Base-by-base conservation (phyloP, 2,797 vertebrate species). In the Tarsius wallacei region DNA sequence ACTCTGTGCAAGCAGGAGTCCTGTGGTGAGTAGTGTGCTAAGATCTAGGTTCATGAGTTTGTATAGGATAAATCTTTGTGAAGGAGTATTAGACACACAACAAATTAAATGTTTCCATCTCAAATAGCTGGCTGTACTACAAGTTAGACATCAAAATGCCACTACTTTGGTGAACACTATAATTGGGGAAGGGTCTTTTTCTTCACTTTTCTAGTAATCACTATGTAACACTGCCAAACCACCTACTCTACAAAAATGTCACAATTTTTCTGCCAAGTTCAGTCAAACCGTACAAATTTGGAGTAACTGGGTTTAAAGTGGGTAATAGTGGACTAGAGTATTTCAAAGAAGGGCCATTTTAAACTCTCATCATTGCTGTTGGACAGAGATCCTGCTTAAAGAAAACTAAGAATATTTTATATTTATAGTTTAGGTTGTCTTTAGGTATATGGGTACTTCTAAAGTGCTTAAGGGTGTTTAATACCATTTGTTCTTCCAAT, bases 401-500 rank as follows among this genome's bases (percentile, higher is more conserved):
- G 5, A 76, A 68, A 94, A 73, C 70, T 26, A 36, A 31, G 26
- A 68, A 85, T 87, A 59, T 59, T 78, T 31, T 82, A 15, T 11
- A 86, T 78, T 88, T 88, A 28, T 31, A 90, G 73, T 88, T 87
- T 36, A 73, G 76, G 85, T 17, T 64, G 57, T 84, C 81, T 89
- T 82, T 93, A 95, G 93, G 73, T 86, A 86, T 47, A 63, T 7
- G 96, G 66, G 49, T 82, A 47, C 73, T 49, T 63, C 84, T 55
- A 73, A 88, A 87, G 51, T 64, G 81, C 87, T 78, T 47, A 51
- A 57, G 71, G 61, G 73, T 80, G n/a, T 96, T 83, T 87, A 97
- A 94, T 73, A 31, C 36, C 81, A 86, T 96, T 96, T 88, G 94
- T 93, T 90, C 92, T 96, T 92, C 95, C 77, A 85, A 82, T 97